Evolutionary conservation across 2,113 vertebrate genomes (phyloP).

Genomic region (Martes martes): DNA sequence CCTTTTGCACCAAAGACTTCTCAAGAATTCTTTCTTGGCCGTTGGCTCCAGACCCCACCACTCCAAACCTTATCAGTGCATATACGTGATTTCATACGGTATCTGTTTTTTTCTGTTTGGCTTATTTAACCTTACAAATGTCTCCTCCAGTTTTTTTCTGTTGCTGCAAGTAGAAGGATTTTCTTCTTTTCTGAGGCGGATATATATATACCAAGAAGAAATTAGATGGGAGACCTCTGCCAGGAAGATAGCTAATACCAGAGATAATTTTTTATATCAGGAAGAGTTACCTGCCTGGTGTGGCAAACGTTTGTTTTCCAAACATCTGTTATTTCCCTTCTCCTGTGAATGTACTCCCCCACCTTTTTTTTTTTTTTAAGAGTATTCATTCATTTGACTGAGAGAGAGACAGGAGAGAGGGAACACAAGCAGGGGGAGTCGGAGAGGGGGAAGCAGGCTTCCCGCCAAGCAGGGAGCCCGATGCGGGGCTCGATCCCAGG

Average conservation of each 20-base stretch:
- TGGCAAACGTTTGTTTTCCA: not conserved
- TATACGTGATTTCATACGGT: not conserved
- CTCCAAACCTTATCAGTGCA: not conserved
- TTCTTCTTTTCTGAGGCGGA: not conserved
- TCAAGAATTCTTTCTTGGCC: no score
- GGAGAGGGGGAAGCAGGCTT: no score
- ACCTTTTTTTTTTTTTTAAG: no score
- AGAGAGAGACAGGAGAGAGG: no score
- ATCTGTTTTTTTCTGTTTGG: not conserved
- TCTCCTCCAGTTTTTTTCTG: not conserved
- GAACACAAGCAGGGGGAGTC: no score
- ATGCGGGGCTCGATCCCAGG: no score
- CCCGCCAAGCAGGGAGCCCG: no score
- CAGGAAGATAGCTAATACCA: not conserved
- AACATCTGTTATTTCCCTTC: not conserved
- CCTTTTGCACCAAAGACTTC: no score
- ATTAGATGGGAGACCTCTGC: not conserved
- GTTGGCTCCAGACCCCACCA: no score
- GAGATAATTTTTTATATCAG: not conserved
- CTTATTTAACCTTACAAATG: not conserved
- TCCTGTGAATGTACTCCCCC: not conserved
- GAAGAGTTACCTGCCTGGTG: not conserved
- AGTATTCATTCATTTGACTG: no score
- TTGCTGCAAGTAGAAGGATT: not conserved
- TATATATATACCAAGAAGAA: not conserved